Conservation (phyloP, 2,888 invertebrate species). For the Orthonychiurus folsomi region DNA sequence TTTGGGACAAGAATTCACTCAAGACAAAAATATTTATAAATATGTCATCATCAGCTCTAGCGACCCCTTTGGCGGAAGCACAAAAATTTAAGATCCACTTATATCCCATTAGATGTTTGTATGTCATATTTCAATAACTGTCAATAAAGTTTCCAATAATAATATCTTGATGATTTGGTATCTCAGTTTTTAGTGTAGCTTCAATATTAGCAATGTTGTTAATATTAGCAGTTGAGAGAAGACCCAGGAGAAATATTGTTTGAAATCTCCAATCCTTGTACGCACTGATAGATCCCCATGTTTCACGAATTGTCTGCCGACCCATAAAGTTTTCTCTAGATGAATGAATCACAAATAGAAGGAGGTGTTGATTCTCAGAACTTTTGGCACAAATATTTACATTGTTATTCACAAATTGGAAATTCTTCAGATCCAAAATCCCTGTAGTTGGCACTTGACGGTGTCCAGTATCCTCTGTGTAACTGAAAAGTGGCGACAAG, state of each 20-base stretch:
- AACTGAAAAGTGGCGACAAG: no score
- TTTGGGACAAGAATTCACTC: background rate
- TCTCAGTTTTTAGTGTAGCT: background rate
- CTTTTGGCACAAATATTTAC: background rate
- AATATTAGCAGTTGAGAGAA: background rate
- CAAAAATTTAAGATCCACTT: background rate
- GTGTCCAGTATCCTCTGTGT: no score
- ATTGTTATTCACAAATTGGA: background rate
- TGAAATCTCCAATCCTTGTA: background rate
- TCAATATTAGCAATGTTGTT: background rate
- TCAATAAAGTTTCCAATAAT: background rate
- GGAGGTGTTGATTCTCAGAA: no score
- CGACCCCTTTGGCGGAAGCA: background rate
- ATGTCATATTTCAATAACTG: slow-evolving; percentile 3
- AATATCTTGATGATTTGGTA: background rate
- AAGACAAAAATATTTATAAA: background rate
- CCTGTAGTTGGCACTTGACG: background rate
- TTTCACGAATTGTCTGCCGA: background rate
- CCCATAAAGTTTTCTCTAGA: background rate
- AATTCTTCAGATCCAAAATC: background rate
- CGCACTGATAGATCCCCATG: background rate
- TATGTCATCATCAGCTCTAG: slow-evolving; percentile 1
- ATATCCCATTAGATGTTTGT: slow-evolving; percentile 4
- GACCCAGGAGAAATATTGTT: background rate
- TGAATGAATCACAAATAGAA: background rate